phyloP scores from a whole-genome alignment of 2,113 vertebrate species.

The Pollachius pollachius region DNA sequence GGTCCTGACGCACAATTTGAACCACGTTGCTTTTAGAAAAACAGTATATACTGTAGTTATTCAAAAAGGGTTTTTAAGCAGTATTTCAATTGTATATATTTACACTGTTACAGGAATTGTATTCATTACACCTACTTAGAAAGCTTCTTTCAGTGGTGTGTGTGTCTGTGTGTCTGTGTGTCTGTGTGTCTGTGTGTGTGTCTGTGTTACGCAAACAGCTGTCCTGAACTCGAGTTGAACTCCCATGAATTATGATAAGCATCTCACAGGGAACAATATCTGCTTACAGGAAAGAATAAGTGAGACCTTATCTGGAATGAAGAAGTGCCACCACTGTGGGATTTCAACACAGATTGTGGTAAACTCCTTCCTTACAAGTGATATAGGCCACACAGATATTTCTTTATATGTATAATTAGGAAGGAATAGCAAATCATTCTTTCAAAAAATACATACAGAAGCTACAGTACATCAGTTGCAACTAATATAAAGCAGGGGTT shows the following conservation, averaged over 20 bases:
- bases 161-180: neutral
- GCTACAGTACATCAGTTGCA: conserved; percentile 13
- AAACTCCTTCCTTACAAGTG: conserved; percentile 51
- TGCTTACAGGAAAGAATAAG: conserved; percentile 54
- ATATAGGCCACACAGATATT: conserved; percentile 9
- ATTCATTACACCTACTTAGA: conserved; percentile 41
- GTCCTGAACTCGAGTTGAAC: conserved; percentile 66
- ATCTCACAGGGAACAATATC: conserved; percentile 61
- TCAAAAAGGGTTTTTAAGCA: too few species aligned
- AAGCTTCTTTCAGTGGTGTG: neutral
- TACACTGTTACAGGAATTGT: conserved; percentile 4
- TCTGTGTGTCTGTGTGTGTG: neutral
- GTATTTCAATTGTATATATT: too few species aligned
- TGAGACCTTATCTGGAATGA: conserved; percentile 57
- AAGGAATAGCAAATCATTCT: conserved; percentile 24
- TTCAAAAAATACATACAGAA: conserved; percentile 15
- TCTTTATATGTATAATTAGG: conserved; percentile 33
- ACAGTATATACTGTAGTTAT: too few species aligned
- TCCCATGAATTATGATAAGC: conserved; percentile 60
- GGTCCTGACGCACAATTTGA: conserved; percentile 18
- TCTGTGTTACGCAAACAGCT: conserved; percentile 30
- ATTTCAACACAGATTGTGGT: conserved; percentile 54
- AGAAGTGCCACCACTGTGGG: conserved; percentile 52
- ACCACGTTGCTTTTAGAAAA: too few species aligned
- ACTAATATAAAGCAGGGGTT: conserved; percentile 11